Evolutionary conservation across 2,888 invertebrate species (phyloP), one percentile per base, ranked within the genome.

Genomic region (Drosophila helvetica): DNA sequence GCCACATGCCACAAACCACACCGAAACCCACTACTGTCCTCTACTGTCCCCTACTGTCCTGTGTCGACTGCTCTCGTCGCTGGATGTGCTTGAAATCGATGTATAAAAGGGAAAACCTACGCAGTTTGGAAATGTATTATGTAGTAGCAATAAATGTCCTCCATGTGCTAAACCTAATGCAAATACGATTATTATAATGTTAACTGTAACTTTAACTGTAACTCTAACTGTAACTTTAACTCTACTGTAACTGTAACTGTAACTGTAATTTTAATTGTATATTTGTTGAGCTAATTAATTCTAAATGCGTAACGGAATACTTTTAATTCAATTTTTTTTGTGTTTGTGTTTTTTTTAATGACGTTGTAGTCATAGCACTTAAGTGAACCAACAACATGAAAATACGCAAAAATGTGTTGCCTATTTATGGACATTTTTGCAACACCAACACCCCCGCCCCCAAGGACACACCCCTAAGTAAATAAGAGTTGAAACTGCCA

Each of bases 331-430:
- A 77, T 85, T 78, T 78, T 64, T 79, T 79, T 30, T 30, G 9
- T 12, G 8, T 27, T 8, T 12, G 8, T 27, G 1, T 27, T 77
- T 85, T 78, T 78, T 62, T 78, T 79, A 80, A 90, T 90, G 90
- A 90, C 90, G 91, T 90, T 90, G 70, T 90, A 90, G 90, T 90
- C 90, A 90, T 90, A 84, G 75, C 70, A 74, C 70, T 80, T 84
- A 81, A 78, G 65, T 68, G 73, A 81, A 64, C 52, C 67, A 48
- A 52, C 45, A 59, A 72, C 22, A 55, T n/a, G 38, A 25, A 54
- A 43, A 50, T 54, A 52, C 22, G 54, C 53, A 54, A 45, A 51
- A 25, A 63, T 63, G 52, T 46, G 53, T 72, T 70, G 56, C 71
- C 51, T 53, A 25, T 58, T 52, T 54, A 74, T 71, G 72, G 63